Conservation (phyloP, 2,113 vertebrate genomes). For the Paramisgurnus dabryanus region DNA sequence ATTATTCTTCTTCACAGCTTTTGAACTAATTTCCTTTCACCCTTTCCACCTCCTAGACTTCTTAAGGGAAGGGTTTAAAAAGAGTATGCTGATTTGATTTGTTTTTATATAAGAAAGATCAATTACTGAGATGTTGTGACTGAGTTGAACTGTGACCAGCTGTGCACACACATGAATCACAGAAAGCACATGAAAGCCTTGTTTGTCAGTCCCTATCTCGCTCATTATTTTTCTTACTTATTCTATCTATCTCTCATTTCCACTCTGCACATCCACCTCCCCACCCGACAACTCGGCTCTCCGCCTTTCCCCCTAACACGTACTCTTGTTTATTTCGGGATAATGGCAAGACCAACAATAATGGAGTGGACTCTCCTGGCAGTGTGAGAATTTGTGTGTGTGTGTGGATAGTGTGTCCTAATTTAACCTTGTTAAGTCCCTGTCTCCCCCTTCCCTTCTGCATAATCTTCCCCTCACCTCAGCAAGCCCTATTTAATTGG, state of each 20-base stretch:
- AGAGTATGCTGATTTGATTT: slow-evolving; percentile 18
- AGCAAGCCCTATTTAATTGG: slow-evolving; percentile 25
- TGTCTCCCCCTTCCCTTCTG: background rate
- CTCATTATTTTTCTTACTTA: slow-evolving; percentile 1
- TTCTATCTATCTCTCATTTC: background rate
- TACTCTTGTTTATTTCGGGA: slow-evolving; percentile 34
- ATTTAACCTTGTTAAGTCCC: slow-evolving; percentile 30
- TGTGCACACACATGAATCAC: background rate
- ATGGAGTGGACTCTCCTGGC: slow-evolving; percentile 21
- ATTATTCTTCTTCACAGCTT: background rate
- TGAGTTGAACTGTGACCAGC: background rate
- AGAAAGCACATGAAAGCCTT: background rate
- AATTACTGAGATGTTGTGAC: slow-evolving; percentile 6
- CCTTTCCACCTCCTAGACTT: background rate
- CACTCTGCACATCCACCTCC: background rate
- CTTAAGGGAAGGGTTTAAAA: background rate
- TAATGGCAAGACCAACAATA: slow-evolving; percentile 39
- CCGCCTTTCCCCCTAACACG: background rate
- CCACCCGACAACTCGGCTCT: background rate
- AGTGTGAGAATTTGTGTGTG: slow-evolving; percentile 5
- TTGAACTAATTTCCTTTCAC: background rate
- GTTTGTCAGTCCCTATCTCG: slow-evolving; percentile 9
- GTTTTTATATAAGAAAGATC: slow-evolving; percentile 34
- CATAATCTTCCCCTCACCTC: slow-evolving; percentile 9
- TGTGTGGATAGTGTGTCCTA: slow-evolving; percentile 15